Conservation (phyloP, 1,140 invertebrate genomes). For the Tetramorium simillimum region DNA sequence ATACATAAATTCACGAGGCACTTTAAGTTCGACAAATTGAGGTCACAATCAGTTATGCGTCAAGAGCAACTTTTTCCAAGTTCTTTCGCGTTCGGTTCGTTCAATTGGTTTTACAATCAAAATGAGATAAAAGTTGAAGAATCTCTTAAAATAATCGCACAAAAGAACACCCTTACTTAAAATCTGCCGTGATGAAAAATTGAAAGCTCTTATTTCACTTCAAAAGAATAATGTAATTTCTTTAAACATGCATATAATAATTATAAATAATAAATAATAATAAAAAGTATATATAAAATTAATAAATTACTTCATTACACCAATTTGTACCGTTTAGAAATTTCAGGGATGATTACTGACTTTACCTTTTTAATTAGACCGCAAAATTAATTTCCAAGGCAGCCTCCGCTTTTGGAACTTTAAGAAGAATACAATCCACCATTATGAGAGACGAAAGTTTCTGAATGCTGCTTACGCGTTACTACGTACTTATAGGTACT, state of each 20-base stretch:
- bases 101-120: slow-evolving; percentile 38
- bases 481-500: neutral
- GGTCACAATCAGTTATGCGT: slow-evolving; percentile 56
- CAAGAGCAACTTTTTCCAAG: slow-evolving; percentile 47
- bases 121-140: slow-evolving; percentile 19
- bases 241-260: neutral
- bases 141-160: neutral
- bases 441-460: slow-evolving; percentile 35
- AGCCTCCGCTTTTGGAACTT: neutral
- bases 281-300: neutral
- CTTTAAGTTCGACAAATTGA: slow-evolving; percentile 52
- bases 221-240: neutral
- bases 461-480: slow-evolving; percentile 24
- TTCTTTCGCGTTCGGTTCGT: slow-evolving; percentile 34
- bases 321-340: neutral
- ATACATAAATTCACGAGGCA: slow-evolving; percentile 45
- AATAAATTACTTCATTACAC: neutral
- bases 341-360: neutral
- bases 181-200: neutral
- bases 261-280: neutral
- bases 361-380: slow-evolving; percentile 22
- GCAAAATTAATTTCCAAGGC: slow-evolving; percentile 25
- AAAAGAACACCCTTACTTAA: slow-evolving; percentile 1
- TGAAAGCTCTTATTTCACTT: neutral
- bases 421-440: slow-evolving; percentile 25